Conservation (phyloP, 1,140 invertebrate genomes). For the Parapsyche elsis region DNA sequence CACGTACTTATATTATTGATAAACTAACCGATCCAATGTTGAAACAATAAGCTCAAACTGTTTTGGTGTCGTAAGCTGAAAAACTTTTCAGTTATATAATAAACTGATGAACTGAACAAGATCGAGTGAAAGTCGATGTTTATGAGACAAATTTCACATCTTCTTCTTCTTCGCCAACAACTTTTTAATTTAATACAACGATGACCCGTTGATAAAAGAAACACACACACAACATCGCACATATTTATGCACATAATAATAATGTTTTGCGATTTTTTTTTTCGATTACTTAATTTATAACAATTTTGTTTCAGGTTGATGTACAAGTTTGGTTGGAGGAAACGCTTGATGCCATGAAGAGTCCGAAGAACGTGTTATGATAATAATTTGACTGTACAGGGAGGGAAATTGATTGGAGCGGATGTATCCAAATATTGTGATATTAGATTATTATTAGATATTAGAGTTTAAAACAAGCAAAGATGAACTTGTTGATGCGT, state of each 20-base stretch:
- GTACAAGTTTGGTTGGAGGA: background rate
- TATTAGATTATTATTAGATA: conserved; percentile 1
- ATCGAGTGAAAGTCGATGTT: conserved; percentile 14
- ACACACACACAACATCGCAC: background rate
- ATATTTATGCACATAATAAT: background rate
- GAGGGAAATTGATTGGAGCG: background rate
- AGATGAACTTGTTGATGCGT: conserved; percentile 4
- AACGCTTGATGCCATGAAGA: background rate
- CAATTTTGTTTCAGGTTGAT: conserved; percentile 8
- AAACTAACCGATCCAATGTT: too few species aligned
- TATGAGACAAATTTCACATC: conserved; percentile 15
- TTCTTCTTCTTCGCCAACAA: conserved; percentile 9
- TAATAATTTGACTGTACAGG: background rate
- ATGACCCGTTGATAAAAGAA: conserved; percentile 20
- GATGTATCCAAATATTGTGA: conserved; percentile 6
- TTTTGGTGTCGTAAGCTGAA: background rate
- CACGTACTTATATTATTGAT: too few species aligned
- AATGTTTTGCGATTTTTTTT: too few species aligned
- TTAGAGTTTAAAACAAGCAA: background rate
- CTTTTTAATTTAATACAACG: conserved; percentile 9
- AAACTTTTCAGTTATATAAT: background rate
- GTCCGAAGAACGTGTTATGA: conserved; percentile 3
- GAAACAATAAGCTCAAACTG: background rate
- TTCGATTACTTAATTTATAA: too few species aligned
- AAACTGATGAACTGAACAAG: background rate